A percentile compares a stretch with the other conserved stretches of the same genome.
Evolutionary conservation across 1,140 invertebrate species (phyloP).

Genomic region (Agrypnia vestita): DNA sequence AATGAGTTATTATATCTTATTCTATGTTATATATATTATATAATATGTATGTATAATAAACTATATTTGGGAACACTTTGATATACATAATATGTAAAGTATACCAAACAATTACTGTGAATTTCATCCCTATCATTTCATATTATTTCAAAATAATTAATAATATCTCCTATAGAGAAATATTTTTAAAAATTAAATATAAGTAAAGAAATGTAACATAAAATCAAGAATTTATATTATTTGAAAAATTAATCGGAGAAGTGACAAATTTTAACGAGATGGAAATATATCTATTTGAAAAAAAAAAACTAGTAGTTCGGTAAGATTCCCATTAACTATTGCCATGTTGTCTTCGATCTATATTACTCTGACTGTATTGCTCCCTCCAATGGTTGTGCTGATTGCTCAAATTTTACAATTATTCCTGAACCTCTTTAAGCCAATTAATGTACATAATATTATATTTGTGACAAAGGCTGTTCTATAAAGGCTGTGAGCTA

Average conservation of each 20-base stretch:
- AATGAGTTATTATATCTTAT: conserved; percentile 1
- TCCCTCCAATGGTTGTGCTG: conserved; percentile 58
- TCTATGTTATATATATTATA: neutral
- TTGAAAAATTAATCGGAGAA: neutral
- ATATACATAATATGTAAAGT: neutral
- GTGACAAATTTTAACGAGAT: neutral
- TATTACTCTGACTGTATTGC: conserved; percentile 39
- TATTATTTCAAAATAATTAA: too few species aligned
- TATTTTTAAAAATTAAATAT: too few species aligned
- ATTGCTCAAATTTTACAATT: conserved; percentile 48
- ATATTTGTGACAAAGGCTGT: conserved; percentile 4
- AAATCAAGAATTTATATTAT: neutral
- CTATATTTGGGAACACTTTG: conserved; percentile 2
- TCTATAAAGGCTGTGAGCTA: neutral
- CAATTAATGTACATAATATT: neutral
- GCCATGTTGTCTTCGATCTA: conserved; percentile 7
- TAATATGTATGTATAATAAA: neutral
- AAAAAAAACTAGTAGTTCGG: neutral
- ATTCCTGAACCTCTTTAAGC: conserved; percentile 11
- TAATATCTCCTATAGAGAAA: too few species aligned
- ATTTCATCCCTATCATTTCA: too few species aligned
- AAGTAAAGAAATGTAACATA: conserved; percentile 7
- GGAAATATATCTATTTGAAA: neutral
- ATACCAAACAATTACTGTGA: neutral
- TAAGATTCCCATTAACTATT: neutral